phyloP scores from a whole-genome alignment of 2,888 invertebrate genomes.

The Acleris holmiana region DNA sequence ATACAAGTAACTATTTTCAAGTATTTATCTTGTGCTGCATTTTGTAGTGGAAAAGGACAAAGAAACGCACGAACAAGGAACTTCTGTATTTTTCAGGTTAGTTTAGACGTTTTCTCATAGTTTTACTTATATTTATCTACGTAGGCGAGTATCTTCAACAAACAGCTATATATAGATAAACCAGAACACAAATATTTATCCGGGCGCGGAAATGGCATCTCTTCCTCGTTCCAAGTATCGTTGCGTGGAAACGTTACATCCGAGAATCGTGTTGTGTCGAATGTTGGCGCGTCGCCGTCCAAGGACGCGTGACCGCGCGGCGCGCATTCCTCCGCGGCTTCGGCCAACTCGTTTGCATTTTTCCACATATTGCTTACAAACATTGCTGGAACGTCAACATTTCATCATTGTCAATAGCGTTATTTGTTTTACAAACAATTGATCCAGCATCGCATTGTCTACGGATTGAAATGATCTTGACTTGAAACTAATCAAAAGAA shows the following conservation, averaged over 20 bases:
- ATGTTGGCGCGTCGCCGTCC: conserved; percentile 40
- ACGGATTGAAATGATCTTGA: conserved; percentile 15
- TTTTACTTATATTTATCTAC: neutral
- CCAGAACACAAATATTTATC: conserved; percentile 13
- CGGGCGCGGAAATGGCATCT: conserved; percentile 4
- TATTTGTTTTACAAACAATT: conserved; percentile 30
- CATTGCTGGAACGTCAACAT: conserved; percentile 60
- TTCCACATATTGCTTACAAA: conserved; percentile 71
- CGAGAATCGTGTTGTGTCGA: conserved; percentile 25
- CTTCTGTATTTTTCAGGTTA: no score
- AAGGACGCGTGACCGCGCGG: conserved; percentile 43
- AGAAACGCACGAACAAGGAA: no score
- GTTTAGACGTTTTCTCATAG: no score
- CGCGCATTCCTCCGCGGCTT: conserved; percentile 55
- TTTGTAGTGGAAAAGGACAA: no score
- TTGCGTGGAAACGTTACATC: conserved; percentile 6
- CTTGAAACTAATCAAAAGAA: neutral
- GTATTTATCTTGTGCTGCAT: no score
- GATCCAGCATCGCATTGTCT: conserved; percentile 24
- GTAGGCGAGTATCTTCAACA: neutral
- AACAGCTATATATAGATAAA: conserved; percentile 7
- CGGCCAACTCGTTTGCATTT: conserved; percentile 63
- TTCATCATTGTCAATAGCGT: conserved; percentile 44
- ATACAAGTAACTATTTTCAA: no score
- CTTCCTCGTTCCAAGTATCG: conserved; percentile 17